Conservation (phyloP, 2,797 vertebrate species). For the Bradypodion pumilum region DNA sequence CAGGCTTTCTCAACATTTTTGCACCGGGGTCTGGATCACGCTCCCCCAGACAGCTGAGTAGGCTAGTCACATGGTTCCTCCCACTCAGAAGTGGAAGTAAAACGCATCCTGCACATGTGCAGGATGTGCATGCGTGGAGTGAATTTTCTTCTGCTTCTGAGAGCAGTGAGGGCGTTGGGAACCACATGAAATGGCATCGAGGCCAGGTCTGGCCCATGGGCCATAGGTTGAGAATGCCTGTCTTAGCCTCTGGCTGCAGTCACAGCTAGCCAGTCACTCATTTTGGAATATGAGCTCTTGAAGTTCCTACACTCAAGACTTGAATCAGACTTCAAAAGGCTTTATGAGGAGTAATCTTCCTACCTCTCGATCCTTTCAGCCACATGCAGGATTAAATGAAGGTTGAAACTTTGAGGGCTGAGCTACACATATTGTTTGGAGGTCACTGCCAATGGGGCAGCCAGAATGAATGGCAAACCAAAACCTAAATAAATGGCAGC, state of each 20-base stretch:
- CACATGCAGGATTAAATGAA: conserved; percentile 54
- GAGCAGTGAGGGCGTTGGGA: too few relatives aligned
- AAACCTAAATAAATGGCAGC: neutral
- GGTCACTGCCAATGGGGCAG: neutral
- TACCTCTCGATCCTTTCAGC: conserved; percentile 66
- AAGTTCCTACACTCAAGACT: conserved; percentile 56
- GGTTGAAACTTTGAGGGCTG: conserved; percentile 26
- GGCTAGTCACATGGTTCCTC: too few relatives aligned
- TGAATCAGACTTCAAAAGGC: conserved; percentile 65
- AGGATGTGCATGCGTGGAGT: too few relatives aligned
- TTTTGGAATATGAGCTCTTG: conserved; percentile 28
- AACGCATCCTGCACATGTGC: too few relatives aligned
- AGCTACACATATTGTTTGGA: neutral
- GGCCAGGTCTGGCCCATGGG: too few relatives aligned
- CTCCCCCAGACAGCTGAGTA: too few relatives aligned
- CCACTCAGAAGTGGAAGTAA: too few relatives aligned
- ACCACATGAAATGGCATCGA: too few relatives aligned
- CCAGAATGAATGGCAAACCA: neutral
- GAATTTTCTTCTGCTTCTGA: too few relatives aligned
- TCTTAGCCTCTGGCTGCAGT: neutral
- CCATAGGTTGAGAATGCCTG: too few relatives aligned
- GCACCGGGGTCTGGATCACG: too few relatives aligned
- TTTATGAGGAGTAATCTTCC: conserved; percentile 61
- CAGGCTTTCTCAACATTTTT: too few relatives aligned
- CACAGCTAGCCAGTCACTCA: neutral